These are phyloP conservation scores for Eretmochelys imbricata DNA, from an alignment of 2,113 vertebrate species.

Conservation along the genomic window DNA sequence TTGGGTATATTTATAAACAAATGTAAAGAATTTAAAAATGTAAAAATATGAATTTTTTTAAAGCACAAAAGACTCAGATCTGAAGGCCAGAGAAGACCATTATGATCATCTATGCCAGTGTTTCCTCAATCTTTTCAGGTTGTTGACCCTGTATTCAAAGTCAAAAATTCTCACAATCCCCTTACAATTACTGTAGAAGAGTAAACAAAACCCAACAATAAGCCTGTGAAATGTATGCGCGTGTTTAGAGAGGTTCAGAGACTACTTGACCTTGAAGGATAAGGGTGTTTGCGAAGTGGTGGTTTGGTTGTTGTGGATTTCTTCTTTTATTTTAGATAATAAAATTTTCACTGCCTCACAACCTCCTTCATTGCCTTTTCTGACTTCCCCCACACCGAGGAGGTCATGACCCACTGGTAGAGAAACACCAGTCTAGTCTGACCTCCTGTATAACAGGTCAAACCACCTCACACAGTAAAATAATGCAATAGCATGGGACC, in stretches of 20 bases:
- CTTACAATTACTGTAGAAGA: not conserved
- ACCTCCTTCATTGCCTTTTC: not conserved
- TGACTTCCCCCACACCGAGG: not conserved
- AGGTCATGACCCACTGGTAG: not conserved
- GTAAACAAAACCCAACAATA: not conserved
- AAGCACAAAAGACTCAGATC: not conserved
- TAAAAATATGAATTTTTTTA: not conserved
- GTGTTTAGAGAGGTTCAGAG: not conserved
- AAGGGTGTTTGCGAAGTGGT: not conserved
- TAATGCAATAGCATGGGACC: accelerated
- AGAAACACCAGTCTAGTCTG: not conserved
- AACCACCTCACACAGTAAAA: not conserved
- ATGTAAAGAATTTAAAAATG: not conserved
- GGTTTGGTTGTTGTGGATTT: not conserved
- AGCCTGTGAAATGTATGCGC: not conserved
- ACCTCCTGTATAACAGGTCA: not conserved
- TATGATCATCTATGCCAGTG: not conserved
- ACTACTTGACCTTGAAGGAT: not conserved
- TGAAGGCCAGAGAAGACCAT: not conserved
- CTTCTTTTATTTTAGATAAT: not conserved
- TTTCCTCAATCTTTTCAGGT: not conserved
- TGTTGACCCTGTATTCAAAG: not conserved
- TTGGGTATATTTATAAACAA: not conserved
- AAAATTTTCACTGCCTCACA: not conserved
- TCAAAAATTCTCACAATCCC: not conserved